Base-by-base conservation (phyloP, 2,113 vertebrate genomes). In the Myotis yumanensis region DNA sequence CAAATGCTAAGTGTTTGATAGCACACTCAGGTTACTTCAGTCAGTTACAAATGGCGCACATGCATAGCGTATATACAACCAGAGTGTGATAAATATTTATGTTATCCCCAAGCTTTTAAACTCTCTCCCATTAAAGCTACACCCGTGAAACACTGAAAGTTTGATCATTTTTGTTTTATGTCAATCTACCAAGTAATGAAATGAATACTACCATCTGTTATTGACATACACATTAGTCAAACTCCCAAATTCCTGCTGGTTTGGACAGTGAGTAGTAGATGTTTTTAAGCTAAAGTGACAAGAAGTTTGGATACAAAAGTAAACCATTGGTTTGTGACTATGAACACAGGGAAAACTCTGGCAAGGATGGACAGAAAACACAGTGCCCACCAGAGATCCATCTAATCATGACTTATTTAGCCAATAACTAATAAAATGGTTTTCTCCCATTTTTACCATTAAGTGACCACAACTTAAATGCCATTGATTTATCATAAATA, bases 191-290 rank as follows among this genome's bases (percentile, higher is more conserved):
- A 91, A 94, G 54, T 91, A 91, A 57, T 64, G 57, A 23, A 59
- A 68, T 79, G 91, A 95, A 86, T 82, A 48, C 32, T 72, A 51
- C 72, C 88, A 93, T 93, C 79, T 96, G 84, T 86, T 85, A 85
- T 73, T 92, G 93, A 94, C 20, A 79, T 69, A 68, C 3, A 57
- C 11, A n/a, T 80, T 43, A 68, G 76, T 66, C 62, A 93, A 85
- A 82, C 46, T 85, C 48, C 54, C 25, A 92, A 85, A 86, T 88
- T 77, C 57, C 25, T 72, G 40, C 40, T 96, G 68, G 23, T 81
- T 96, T 57, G 48, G 73, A 59, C 10, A 52, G 37, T 96, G 84
- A 86, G 23, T 51, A n/a, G 66, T 46, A 77, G 16, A 87, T 51
- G 37, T 81, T 87, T 94, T 89, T 88, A 94, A 93, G 46, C 4